Conservation (phyloP, 2,113 vertebrate species). For the Guaruba guarouba region DNA sequence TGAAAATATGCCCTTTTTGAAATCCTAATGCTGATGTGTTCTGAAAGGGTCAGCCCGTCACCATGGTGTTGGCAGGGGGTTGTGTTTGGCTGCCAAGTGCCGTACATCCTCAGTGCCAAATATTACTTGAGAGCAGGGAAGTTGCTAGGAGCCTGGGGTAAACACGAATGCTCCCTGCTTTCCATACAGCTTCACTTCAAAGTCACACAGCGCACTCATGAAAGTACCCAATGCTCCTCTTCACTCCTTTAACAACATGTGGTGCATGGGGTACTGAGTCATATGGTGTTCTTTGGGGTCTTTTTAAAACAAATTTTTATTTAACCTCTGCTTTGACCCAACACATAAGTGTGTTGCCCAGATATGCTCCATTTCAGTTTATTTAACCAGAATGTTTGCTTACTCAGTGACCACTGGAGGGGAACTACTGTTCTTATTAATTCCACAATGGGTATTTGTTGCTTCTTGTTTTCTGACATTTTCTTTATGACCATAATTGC, state of each 20-base stretch:
- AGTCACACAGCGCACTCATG: neutral
- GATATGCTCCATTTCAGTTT: conserved; percentile 75
- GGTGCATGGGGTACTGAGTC: neutral
- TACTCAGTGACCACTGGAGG: conserved; percentile 67
- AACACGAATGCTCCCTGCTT: neutral
- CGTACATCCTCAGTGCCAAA: neutral
- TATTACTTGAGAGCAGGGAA: neutral
- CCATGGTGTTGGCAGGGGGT: neutral
- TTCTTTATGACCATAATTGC: conserved; percentile 44
- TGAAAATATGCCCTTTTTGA: neutral
- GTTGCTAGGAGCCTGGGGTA: neutral
- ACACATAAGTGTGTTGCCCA: conserved; percentile 52
- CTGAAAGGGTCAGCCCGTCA: conserved; percentile 19
- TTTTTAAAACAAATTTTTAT: conserved; percentile 73
- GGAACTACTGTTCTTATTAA: conserved; percentile 58
- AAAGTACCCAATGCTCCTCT: neutral
- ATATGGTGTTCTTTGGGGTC: conserved; percentile 22
- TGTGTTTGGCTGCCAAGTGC: neutral
- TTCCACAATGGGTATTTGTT: conserved; percentile 58
- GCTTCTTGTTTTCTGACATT: conserved; percentile 56
- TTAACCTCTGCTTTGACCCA: conserved; percentile 78
- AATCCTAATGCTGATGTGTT: neutral
- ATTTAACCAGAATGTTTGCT: conserved; percentile 75
- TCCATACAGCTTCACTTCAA: conserved; percentile 15
- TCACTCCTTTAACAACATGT: neutral